phyloP scores from a whole-genome alignment of 2,888 invertebrate species.

The Lissocephala sabroskyi region DNA sequence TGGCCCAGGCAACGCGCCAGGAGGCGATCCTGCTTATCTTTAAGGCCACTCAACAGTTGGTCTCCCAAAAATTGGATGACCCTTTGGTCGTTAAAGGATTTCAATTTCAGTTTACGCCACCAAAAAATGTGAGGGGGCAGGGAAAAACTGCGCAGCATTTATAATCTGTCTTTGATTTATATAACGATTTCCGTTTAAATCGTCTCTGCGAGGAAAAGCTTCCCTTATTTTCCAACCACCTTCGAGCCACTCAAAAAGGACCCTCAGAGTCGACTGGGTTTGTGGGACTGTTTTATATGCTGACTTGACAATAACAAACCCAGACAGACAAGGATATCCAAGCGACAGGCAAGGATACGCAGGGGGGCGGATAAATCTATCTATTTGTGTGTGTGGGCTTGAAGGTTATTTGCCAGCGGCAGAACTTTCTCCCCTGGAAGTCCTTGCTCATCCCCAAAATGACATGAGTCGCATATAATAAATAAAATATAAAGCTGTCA shows the following conservation, averaged over 20 bases:
- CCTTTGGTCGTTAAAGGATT: too few species aligned
- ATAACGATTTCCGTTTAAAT: slow-evolving; percentile 66
- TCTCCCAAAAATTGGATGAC: too few species aligned
- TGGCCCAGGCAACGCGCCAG: too few species aligned
- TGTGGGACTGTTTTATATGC: slow-evolving; percentile 48
- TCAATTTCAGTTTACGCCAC: slow-evolving; percentile 1
- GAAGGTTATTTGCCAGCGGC: slow-evolving; percentile 38
- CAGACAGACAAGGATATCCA: slow-evolving; percentile 24
- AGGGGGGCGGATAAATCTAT: not conserved
- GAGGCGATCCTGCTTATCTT: not conserved
- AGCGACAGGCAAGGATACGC: slow-evolving; percentile 4
- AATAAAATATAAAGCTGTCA: slow-evolving; percentile 65
- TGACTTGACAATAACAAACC: slow-evolving; percentile 60
- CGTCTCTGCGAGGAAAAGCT: too few species aligned
- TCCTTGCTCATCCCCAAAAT: slow-evolving; percentile 24
- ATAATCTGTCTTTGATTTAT: slow-evolving; percentile 66
- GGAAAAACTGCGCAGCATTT: slow-evolving; percentile 53
- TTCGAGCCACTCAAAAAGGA: too few species aligned
- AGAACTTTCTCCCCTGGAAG: slow-evolving; percentile 10
- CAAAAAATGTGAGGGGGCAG: not conserved
- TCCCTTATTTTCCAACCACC: too few species aligned
- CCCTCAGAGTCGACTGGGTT: not conserved
- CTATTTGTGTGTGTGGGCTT: too few species aligned
- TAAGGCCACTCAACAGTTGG: slow-evolving; percentile 31
- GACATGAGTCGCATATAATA: slow-evolving; percentile 59